These are phyloP conservation scores for Emys orbicularis DNA, from an alignment of 2,797 vertebrate genomes.

Conservation along the genomic window DNA sequence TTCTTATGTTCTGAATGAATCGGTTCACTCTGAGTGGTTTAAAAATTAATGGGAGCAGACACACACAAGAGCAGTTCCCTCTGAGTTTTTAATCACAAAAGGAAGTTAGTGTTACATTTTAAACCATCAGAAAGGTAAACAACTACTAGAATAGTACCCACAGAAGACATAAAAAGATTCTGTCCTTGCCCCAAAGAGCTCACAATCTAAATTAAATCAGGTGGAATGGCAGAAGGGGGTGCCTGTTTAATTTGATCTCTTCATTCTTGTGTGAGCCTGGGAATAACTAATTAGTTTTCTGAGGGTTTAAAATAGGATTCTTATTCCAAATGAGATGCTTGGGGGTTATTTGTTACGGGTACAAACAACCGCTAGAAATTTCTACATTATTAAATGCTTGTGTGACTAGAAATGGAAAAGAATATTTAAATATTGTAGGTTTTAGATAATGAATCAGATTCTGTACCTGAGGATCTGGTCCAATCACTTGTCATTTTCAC, in stretches of 20 bases:
- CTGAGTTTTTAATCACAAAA: background rate
- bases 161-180: background rate
- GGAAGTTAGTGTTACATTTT: background rate
- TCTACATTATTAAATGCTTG: background rate
- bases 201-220: background rate
- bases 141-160: background rate
- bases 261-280: background rate
- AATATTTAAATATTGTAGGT: background rate
- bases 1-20: background rate
- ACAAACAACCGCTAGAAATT: slow-evolving; percentile 27
- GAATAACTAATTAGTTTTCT: slow-evolving; percentile 34
- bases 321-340: slow-evolving; percentile 38
- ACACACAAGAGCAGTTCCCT: background rate
- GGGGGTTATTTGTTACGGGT: slow-evolving; percentile 15
- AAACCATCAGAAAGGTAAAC: background rate
- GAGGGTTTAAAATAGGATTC: slow-evolving; percentile 43
- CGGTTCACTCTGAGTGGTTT: background rate
- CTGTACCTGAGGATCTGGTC: background rate
- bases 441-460: background rate
- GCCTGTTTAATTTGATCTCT: slow-evolving; percentile 33
- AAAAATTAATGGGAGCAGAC: slow-evolving; percentile 7
- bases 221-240: background rate
- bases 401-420: background rate
- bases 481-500: background rate
- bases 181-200: background rate